Evolutionary conservation across 1,140 invertebrate genomes (phyloP).

Genomic region (Aphaenogaster floridana): DNA sequence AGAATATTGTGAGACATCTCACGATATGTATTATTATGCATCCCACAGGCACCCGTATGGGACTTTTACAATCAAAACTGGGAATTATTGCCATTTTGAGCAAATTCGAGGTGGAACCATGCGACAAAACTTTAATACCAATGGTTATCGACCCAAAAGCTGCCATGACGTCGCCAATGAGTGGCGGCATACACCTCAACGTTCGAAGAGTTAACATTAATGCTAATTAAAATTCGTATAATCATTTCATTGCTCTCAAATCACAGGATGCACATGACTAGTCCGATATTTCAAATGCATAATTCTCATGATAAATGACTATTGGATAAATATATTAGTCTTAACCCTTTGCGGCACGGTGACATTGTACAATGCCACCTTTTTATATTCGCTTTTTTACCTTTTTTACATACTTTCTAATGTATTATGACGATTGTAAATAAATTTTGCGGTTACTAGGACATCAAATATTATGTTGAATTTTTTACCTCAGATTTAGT

Average conservation of each 20-base stretch:
- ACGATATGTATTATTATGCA: not conserved
- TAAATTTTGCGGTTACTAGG: no score
- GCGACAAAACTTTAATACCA: conserved; percentile 67
- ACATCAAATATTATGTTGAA: no score
- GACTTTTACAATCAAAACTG: conserved; percentile 78
- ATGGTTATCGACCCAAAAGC: conserved; percentile 63
- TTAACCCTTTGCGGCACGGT: no score
- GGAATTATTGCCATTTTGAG: conserved; percentile 74
- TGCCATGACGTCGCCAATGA: conserved; percentile 1
- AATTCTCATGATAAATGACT: not conserved
- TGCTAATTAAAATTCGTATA: not conserved
- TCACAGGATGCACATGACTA: not conserved
- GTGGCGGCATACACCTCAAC: conserved; percentile 59
- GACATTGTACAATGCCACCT: no score
- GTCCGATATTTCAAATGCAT: not conserved
- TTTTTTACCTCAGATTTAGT: no score
- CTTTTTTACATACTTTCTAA: no score
- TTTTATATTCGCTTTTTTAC: no score
- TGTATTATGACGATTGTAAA: no score
- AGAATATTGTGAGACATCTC: conserved; percentile 1
- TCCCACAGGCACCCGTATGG: conserved; percentile 72
- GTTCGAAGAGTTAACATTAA: conserved; percentile 41
- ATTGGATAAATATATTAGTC: not conserved
- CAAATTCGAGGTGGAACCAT: conserved; percentile 74
- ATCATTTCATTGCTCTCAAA: not conserved